phyloP scores from a whole-genome alignment of 2,888 invertebrate species.

The Masnerella sp. region DNA sequence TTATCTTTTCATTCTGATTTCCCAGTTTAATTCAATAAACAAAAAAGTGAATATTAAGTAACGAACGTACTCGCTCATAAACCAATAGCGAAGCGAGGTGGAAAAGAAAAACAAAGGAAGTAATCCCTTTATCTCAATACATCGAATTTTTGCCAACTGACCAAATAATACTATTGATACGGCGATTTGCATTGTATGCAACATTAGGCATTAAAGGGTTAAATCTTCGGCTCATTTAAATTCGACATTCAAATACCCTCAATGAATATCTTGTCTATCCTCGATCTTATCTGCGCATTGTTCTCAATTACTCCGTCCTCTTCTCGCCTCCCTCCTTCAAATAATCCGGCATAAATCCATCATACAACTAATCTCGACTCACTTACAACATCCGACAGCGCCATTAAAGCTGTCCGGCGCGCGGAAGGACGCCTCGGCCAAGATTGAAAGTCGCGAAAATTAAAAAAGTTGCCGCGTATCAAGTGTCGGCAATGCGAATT shows the following conservation, averaged over 20 bases:
- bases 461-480: conserved; percentile 39
- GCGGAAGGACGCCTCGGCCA: conserved; percentile 19
- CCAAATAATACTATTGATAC: conserved; percentile 44
- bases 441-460: conserved; percentile 36
- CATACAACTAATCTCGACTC: conserved; percentile 40
- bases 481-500: conserved; percentile 35
- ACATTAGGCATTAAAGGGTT: conserved; percentile 49
- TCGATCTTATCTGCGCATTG: conserved; percentile 50
- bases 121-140: conserved; percentile 38
- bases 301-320: conserved; percentile 47
- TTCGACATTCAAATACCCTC: conserved; percentile 50
- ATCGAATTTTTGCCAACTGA: conserved; percentile 28
- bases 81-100: not conserved
- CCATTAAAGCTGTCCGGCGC: conserved; percentile 34
- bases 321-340: not conserved
- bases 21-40: not conserved
- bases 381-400: conserved; percentile 25
- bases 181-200: conserved; percentile 44
- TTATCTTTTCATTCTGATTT: too few species aligned
- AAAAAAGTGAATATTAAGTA: conserved; percentile 3
- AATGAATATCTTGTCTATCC: conserved; percentile 53
- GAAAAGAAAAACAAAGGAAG: conserved; percentile 9
- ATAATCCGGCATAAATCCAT: conserved; percentile 45
- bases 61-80: conserved; percentile 20
- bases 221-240: conserved; percentile 50